Evolutionary conservation across 2,113 vertebrate species (phyloP).

Genomic region (Genyomyrus donnyi): DNA sequence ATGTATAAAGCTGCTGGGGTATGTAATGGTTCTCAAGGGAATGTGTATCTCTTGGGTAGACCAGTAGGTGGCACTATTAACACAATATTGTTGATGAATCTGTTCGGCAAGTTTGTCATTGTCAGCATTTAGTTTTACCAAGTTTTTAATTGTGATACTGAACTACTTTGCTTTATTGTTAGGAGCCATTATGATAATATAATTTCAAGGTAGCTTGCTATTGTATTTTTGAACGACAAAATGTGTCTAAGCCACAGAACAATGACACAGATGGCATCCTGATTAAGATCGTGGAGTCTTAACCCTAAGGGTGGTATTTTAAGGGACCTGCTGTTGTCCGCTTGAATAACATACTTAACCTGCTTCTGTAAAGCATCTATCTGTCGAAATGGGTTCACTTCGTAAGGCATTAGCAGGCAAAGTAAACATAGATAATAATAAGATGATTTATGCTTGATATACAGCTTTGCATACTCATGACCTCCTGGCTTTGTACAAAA

Average conservation of each 20-base stretch:
- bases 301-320: background rate
- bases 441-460: background rate
- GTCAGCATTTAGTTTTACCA: background rate
- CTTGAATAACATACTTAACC: background rate
- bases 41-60: background rate
- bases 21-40: background rate
- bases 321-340: background rate
- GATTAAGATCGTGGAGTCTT: background rate
- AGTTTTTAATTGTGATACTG: background rate
- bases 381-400: background rate
- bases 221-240: background rate
- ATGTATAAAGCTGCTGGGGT: background rate
- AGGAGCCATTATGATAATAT: background rate
- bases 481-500: background rate
- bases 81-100: background rate
- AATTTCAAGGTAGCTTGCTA: background rate
- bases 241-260: background rate
- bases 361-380: background rate
- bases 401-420: background rate
- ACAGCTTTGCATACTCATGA: background rate
- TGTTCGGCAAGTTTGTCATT: background rate
- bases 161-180: background rate
- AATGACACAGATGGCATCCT: background rate
- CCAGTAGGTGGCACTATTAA: conserved; percentile 4
- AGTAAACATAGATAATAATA: background rate